These are phyloP conservation scores for Neosilurus mollespiculum DNA, from an alignment of 2,797 vertebrate species.

Conservation along the genomic window DNA sequence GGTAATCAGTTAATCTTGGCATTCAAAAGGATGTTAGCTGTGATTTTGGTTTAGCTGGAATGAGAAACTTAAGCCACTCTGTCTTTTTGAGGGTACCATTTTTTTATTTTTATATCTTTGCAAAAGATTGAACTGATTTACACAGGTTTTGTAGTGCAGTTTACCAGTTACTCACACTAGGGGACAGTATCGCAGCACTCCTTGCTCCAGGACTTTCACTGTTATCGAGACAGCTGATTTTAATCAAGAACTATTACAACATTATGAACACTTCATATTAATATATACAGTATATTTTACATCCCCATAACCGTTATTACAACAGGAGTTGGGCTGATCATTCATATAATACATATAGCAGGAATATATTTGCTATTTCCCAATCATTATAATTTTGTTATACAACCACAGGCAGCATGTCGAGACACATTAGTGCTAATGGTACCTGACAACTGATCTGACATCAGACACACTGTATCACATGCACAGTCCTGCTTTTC, in stretches of 20 bases:
- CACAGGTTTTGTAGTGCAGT: background rate
- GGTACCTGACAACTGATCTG: conserved; percentile 39
- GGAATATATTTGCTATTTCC: background rate
- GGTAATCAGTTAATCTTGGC: conserved; percentile 8
- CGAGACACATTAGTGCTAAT: conserved; percentile 32
- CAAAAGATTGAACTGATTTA: too few species aligned
- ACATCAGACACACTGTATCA: conserved; percentile 50
- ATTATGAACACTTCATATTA: background rate
- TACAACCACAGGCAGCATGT: background rate
- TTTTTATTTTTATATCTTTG: background rate
- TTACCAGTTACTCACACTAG: conserved; percentile 2
- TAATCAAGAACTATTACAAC: background rate
- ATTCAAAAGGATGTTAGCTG: background rate
- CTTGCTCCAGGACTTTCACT: background rate
- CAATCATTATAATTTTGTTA: background rate
- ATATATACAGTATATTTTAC: background rate
- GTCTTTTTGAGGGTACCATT: background rate
- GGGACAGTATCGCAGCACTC: conserved; percentile 51
- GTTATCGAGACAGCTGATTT: background rate
- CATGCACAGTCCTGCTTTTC: conserved; percentile 33
- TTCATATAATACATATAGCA: background rate
- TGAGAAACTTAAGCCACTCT: background rate
- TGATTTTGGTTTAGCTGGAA: background rate
- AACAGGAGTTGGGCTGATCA: background rate
- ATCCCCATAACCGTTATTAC: background rate